Evolutionary conservation across 2,797 vertebrate species (phyloP).

Genomic region (Enteromius afrohamiltoni): DNA sequence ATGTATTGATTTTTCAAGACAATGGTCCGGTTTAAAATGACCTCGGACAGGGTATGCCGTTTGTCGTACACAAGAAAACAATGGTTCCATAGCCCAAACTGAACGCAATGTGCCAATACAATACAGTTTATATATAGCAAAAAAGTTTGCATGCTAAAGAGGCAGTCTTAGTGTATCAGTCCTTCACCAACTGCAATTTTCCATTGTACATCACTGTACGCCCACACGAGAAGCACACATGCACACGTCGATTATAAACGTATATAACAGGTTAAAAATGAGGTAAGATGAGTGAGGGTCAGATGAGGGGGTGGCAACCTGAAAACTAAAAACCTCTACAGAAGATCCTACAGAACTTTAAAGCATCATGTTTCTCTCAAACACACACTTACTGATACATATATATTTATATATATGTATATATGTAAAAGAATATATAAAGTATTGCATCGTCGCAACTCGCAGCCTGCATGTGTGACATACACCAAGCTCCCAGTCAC

Average conservation of each 20-base stretch:
- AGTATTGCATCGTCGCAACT: constrained; percentile 61
- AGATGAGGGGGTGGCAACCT: constrained; percentile 55
- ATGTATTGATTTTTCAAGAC: constrained; percentile 2
- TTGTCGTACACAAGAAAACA: constrained; percentile 31
- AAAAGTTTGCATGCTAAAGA: constrained; percentile 65
- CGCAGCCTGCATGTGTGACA: constrained; percentile 52
- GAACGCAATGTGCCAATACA: constrained; percentile 66
- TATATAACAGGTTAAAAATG: constrained; percentile 68
- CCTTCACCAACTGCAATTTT: constrained; percentile 69
- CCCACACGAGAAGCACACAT: constrained; percentile 56
- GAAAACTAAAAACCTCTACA: constrained; percentile 54
- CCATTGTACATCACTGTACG: constrained; percentile 72
- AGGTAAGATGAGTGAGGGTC: constrained; percentile 69
- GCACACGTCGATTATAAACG: constrained; percentile 46
- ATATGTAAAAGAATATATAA: constrained; percentile 38
- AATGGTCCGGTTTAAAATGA: constrained; percentile 9
- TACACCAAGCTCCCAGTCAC: constrained; percentile 54
- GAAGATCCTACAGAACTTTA: background rate
- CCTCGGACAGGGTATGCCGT: constrained; percentile 8
- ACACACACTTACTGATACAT: constrained; percentile 32
- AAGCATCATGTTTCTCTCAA: constrained; percentile 37
- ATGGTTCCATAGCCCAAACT: constrained; percentile 58
- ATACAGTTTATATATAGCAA: constrained; percentile 69
- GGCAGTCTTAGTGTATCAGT: constrained; percentile 67
- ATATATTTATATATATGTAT: background rate